Evolutionary conservation across 2,888 invertebrate species (phyloP), one percentile per base, ranked within the genome.

Genomic region (Chrysodeixis includens): DNA sequence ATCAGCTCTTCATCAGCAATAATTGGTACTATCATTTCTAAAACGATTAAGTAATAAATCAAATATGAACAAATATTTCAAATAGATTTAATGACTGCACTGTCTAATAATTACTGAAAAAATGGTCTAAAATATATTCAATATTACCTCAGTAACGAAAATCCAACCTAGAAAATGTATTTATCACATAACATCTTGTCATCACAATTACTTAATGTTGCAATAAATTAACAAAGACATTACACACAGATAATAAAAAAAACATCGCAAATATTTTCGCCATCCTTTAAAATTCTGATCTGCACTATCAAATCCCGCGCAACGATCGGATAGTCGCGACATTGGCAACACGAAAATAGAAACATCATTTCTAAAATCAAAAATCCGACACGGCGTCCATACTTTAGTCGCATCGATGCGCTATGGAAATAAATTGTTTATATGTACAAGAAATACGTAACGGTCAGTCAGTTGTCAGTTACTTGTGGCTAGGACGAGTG

Each of bases 391-490:
- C 71, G 44, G 60, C 65, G 60, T 66, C 56, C 66, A 52, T 52
- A 73, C 67, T 76, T 81, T 83, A 82, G 84, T 83, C 74, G 83
- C 85, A 85, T 86, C 86, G 87, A 90, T 91, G 90, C 90, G 90
- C 89, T 91, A 91, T 93, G 90, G 91, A 94, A 93, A 93, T 92
- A 92, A 93, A 90, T 92, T 89, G 89, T 93, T 90, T 90, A 90
- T 90, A 88, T 86, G 79, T 86, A 86, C 84, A 86, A 86, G 83
- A 90, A 89, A 90, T 91, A 90, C 87, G 87, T 87, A 87, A 83
- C 91, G 89, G 88, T 84, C 92, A 91, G 88, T 90, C 94, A 92
- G 94, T 94, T 92, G 93, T 92, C 91, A 91, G 92, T 91, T 86
- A 89, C 87, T 91, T 86, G 90, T 86, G 84, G 84, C 88, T 85